Base-by-base conservation (phyloP, 2,797 vertebrate genomes). In the Xenentodon cancila region DNA sequence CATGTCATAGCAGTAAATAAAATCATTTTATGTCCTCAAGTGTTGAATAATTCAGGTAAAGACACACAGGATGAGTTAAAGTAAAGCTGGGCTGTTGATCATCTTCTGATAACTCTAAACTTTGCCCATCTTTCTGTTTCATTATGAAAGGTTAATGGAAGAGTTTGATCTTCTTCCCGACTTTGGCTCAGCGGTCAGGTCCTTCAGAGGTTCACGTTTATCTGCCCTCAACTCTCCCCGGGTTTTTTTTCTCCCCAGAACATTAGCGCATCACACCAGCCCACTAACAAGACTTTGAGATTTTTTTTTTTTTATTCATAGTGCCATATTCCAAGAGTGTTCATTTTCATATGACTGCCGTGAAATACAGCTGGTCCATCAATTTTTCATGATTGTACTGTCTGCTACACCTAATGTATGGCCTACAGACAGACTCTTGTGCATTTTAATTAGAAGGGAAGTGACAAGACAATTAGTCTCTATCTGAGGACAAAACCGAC, bases 301-400 rank as follows among this genome's bases (percentile, higher is more conserved):
- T 71, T 66, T 85, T 88, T 81, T 69, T 82, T 66, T 71, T 66
- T 85, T 88, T 81, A 71, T 82, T 81, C 64, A 77, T 67, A 84
- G 49, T 51, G 59, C 80, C 73, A 73, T 76, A 53, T 68, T 80
- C 64, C 52, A 20, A 54, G 58, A 62, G 58, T 80, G 56, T 75
- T 65, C 73, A 46, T 72, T 73, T 82, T 77, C 61, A 81, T 44
- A 55, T 64, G 64, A 68, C 75, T 48, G 53, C 56, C 78, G 77
- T 69, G 73, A 81, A 85, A 79, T 80, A 70, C 73, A 88, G 78
- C 77, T 75, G 80, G 48, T 71, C 69, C 70, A 90, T 92, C 68
- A 80, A 90, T 90, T 81, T 88, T 91, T 89, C 70, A 91, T 86
- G 79, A 87, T 68, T 79, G 59, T 73, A 77, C 80, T 86, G 73